These are phyloP conservation scores for Sipunculus nudus DNA, from an alignment of 2,888 invertebrate species.

Conservation along the genomic window DNA sequence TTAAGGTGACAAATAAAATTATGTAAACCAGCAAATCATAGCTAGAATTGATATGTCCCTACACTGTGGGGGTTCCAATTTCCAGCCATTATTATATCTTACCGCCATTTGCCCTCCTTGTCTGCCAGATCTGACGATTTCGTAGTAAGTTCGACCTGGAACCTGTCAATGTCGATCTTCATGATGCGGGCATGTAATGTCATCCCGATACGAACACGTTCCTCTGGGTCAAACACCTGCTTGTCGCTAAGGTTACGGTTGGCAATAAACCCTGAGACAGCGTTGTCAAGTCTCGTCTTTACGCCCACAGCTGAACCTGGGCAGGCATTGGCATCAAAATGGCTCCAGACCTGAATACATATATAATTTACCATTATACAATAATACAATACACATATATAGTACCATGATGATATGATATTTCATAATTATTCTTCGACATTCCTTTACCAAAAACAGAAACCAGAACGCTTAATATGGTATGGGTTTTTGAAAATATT, in stretches of 20 bases:
- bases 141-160: conserved; percentile 84
- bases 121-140: conserved; percentile 92
- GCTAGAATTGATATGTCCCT: too few relatives aligned
- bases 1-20: too few relatives aligned
- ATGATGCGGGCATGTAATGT: conserved; percentile 78
- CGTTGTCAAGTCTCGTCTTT: conserved; percentile 88
- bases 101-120: conserved; percentile 89
- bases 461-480: too few relatives aligned
- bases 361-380: neutral
- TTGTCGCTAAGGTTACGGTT: conserved; percentile 93
- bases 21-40: too few relatives aligned
- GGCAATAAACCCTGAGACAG: conserved; percentile 87
- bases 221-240: conserved; percentile 90
- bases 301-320: conserved; percentile 96
- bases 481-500: too few relatives aligned
- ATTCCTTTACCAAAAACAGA: too few relatives aligned
- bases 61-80: too few relatives aligned
- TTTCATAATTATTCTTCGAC: too few relatives aligned
- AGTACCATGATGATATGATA: too few relatives aligned
- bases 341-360: conserved; percentile 87
- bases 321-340: conserved; percentile 92
- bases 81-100: too few relatives aligned
- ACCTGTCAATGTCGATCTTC: conserved; percentile 96
- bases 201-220: conserved; percentile 73
- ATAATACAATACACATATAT: too few relatives aligned